Evolutionary conservation across 2,797 vertebrate genomes (phyloP).

Genomic region (Pseudopleuronectes americanus): DNA sequence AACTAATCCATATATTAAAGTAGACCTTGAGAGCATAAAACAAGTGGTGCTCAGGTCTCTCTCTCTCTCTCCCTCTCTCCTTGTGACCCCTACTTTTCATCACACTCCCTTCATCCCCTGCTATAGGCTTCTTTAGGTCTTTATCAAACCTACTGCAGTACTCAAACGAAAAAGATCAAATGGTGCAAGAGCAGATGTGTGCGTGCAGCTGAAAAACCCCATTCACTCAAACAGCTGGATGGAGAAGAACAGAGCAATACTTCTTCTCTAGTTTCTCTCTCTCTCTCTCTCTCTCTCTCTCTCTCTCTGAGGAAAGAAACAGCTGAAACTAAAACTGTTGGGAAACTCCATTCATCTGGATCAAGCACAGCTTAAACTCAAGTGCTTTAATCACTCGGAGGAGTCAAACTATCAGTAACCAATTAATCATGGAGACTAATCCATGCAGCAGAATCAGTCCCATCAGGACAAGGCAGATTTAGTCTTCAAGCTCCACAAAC

Average conservation of each 20-base stretch:
- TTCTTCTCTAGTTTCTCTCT: constrained; percentile 36
- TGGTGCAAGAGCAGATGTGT: constrained; percentile 19
- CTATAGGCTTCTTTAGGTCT: constrained; percentile 19
- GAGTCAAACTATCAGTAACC: constrained; percentile 43
- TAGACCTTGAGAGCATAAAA: constrained; percentile 64
- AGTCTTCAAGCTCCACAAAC: no score
- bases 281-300: constrained; percentile 1
- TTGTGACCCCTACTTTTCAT: constrained; percentile 60
- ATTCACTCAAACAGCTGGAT: constrained; percentile 72
- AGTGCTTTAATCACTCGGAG: constrained; percentile 23
- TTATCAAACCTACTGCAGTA: constrained; percentile 36
- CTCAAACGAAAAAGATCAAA: constrained; percentile 22
- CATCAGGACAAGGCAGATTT: no score
- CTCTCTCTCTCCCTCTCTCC: not conserved
- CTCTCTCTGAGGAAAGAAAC: constrained; percentile 2
- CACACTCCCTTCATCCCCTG: constrained; percentile 24
- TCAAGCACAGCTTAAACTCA: constrained; percentile 18
- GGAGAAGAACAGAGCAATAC: constrained; percentile 53
- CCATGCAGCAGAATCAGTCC: not conserved
- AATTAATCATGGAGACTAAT: constrained; percentile 25
- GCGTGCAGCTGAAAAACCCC: constrained; percentile 8
- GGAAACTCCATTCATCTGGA: constrained; percentile 25
- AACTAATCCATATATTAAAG: constrained; percentile 76
- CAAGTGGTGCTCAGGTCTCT: constrained; percentile 47
- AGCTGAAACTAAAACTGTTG: constrained; percentile 24